Evolutionary conservation across 1,140 invertebrate species (phyloP), one percentile per base, ranked within the genome.

Genomic region (Solenopsis invicta): DNA sequence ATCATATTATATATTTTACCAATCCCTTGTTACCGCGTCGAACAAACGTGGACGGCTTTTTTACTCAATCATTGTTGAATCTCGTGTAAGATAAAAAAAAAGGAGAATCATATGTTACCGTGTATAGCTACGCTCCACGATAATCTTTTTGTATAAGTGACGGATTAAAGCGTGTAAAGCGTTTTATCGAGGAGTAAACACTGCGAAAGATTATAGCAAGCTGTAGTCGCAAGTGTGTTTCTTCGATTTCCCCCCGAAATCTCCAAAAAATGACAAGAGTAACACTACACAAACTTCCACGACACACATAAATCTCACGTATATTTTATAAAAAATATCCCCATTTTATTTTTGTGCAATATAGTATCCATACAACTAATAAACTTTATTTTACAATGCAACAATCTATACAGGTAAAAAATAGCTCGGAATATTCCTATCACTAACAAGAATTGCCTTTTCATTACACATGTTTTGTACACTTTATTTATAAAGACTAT

Each of bases 51-150:
- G 91, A 93, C 93, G 92, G 93, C 94, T 95, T 95, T 95, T 94
- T 93, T 94, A 95, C 93, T 94, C 91, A 88, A 94, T 93, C 89
- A 92, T 94, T 95, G 94, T 95, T 95, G 93, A 95, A 95, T 95
- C 94, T 94, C 94, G 91, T 95, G 94, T 95, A 94, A 93, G 89
- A 94, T 94, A 95, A 93, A 91, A 85, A 85, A 85, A 90, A 59
- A 67, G n/a, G n/a, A 66, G 76, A 92, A 89, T 84, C 89, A 89
- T 93, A 87, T 89, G 92, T 94, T 94, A 94, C 90, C 93, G 88
- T 94, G 93, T 94, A 95, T 93, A 94, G 92, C 91, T 92, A 89
- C 92, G 94, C 89, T 88, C 78, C 74, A 89, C 88, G 89, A 93
- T 86, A 88, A 93, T 92, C 87, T 92, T 94, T 95, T 94, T 94